Conservation (phyloP, 1,140 invertebrate genomes). For the Plodia interpunctella region DNA sequence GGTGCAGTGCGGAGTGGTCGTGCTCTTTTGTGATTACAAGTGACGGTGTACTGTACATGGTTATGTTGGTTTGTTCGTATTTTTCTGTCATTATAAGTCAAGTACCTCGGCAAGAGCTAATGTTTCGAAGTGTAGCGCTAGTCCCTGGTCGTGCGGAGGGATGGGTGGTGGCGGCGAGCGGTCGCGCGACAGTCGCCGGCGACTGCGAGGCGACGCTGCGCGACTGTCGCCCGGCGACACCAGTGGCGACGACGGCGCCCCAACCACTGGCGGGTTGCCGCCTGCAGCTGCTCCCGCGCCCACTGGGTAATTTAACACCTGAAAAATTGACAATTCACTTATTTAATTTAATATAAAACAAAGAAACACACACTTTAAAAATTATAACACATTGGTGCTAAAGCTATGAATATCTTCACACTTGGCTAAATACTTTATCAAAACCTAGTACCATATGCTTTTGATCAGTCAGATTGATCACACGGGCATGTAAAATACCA, state of each 20-base stretch:
- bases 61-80: no score
- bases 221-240: conserved; percentile 80
- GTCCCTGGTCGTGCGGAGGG: conserved; percentile 58
- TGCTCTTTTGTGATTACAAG: no score
- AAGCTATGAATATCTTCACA: no score
- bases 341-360: no score
- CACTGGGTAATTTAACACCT: conserved; percentile 58
- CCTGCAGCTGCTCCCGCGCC: conserved; percentile 44
- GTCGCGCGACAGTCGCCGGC: conserved; percentile 74
- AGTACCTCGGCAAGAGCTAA: conserved; percentile 54
- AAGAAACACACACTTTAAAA: no score
- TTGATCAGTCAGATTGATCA: no score
- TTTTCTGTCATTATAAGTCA: background rate
- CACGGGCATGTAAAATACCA: no score
- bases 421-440: no score
- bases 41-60: no score
- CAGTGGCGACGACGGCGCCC: conserved; percentile 76
- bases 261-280: conserved; percentile 41
- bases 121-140: conserved; percentile 67
- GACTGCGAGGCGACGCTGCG: conserved; percentile 76
- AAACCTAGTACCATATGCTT: no score
- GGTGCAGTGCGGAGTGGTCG: no score
- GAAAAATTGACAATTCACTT: conserved; percentile 11
- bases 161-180: conserved; percentile 70
- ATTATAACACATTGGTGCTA: no score